Base-by-base conservation (phyloP, 2,888 invertebrate species). In the Salticus scenicus region DNA sequence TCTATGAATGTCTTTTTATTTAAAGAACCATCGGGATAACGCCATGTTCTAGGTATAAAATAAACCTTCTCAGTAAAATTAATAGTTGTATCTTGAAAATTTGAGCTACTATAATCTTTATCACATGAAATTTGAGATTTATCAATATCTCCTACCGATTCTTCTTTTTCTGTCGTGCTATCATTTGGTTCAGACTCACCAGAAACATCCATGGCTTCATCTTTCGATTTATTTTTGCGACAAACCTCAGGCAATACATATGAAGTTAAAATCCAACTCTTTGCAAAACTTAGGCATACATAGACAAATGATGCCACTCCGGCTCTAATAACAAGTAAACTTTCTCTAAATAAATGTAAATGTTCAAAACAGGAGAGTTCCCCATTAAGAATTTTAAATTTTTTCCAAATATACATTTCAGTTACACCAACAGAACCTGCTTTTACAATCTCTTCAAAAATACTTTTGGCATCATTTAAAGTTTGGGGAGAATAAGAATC, bases 1-100 rank as follows among this genome's bases (percentile, higher is more conserved):
- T 94, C 93, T 89, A 94, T 94, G 37, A 96, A 92, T 2, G 94
- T 93, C 27, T 93, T 92, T 14, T 93, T 92, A 91, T 96, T 95
- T 12, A 96, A 90, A 0, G 93, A 92, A 1, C 95, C 96, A 91
- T 96, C 94, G 0, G 95, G 93, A 87, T 94, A 93, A 78, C 94
- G 93, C 96, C 96, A 96, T 0, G 95, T 95, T 83, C 93, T 92
- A 8, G 91, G 90, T 1, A 90, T 75, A 51, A 91, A 89, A 14
- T 72, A 70, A 17, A 76, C 47, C 27, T 47, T 31, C n/a, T 74
- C 28, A 37, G 14, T 33, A 31, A 70, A 70, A 42, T 30, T 42
- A 33, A 67, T 27, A 33, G n/a, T 24, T 67, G 67, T 0, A 57
- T 57, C 24, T 17, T 57, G 24, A 17, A 57, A 57, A 57, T 12